Conservation (phyloP, 2,797 vertebrate species). For the Onychomys leucogaster region DNA sequence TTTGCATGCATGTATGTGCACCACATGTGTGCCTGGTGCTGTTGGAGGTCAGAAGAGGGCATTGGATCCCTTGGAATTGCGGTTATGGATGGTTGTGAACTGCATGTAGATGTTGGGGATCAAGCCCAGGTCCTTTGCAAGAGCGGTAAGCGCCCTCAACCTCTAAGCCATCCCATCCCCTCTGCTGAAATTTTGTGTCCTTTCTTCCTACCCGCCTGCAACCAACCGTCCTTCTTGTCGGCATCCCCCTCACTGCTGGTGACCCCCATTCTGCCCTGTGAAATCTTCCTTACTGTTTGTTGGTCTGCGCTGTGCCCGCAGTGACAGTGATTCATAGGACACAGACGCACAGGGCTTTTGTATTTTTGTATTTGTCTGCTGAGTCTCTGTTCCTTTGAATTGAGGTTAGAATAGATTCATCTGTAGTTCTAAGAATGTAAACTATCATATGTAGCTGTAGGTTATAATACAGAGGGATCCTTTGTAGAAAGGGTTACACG, state of each 20-base stretch:
- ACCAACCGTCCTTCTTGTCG: not conserved
- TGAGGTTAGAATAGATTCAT: conserved; percentile 24
- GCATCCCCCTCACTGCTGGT: too few species aligned
- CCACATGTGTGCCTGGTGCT: not conserved
- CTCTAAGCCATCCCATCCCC: not conserved
- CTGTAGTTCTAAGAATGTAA: not conserved
- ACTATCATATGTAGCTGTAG: not conserved
- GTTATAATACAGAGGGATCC: not conserved
- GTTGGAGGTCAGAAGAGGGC: not conserved
- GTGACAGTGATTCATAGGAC: not conserved
- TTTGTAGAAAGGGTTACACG: not conserved
- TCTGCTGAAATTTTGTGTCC: not conserved
- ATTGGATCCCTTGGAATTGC: not conserved
- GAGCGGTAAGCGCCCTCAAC: too few species aligned
- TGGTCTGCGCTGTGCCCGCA: not conserved
- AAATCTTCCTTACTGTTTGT: not conserved
- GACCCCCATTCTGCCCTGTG: not conserved
- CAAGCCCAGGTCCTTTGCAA: not conserved
- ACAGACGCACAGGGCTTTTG: not conserved
- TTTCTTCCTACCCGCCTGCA: not conserved
- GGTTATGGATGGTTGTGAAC: not conserved
- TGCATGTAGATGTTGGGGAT: not conserved
- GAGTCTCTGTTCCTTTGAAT: not conserved
- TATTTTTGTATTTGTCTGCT: not conserved
- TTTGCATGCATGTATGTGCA: not conserved